Evolutionary conservation across 2,888 invertebrate genomes (phyloP).

Genomic region (Limnephilus marmoratus): DNA sequence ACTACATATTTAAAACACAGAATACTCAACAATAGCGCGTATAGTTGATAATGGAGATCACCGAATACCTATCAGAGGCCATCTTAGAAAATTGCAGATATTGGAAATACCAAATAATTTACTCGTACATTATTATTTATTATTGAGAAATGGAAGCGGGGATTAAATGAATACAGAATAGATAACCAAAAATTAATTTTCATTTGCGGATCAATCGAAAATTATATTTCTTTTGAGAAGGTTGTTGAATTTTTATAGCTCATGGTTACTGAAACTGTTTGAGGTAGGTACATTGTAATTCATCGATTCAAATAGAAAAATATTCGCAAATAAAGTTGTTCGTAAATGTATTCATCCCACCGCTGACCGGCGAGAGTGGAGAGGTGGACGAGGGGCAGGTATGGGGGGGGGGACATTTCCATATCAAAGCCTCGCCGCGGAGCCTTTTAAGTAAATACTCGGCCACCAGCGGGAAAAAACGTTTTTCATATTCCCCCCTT

Average conservation of each 20-base stretch:
- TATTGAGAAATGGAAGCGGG: not conserved
- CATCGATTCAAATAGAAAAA: slow-evolving; percentile 58
- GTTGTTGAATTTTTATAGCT: not conserved
- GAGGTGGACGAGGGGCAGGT: not conserved
- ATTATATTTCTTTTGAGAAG: not conserved
- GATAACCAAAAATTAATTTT: not conserved
- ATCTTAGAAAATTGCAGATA: not conserved
- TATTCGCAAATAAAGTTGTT: slow-evolving; percentile 53
- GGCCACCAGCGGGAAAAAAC: slow-evolving; percentile 61
- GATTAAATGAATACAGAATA: not conserved
- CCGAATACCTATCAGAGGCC: too few relatives aligned
- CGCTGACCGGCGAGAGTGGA: slow-evolving; percentile 56
- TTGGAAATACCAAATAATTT: not conserved
- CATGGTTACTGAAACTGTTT: not conserved
- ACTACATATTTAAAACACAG: not conserved
- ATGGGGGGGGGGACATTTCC: slow-evolving; percentile 44
- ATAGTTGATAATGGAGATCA: not conserved
- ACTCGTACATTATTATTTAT: not conserved
- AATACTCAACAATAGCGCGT: not conserved
- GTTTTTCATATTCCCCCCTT: slow-evolving; percentile 62
- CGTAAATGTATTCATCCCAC: slow-evolving; percentile 57
- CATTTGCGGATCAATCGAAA: not conserved
- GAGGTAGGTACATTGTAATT: slow-evolving; percentile 50
- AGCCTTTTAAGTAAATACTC: slow-evolving; percentile 65
- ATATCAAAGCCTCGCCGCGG: slow-evolving; percentile 61